phyloP scores from a whole-genome alignment of 2,797 vertebrate genomes.

The Phoebastria nigripes region DNA sequence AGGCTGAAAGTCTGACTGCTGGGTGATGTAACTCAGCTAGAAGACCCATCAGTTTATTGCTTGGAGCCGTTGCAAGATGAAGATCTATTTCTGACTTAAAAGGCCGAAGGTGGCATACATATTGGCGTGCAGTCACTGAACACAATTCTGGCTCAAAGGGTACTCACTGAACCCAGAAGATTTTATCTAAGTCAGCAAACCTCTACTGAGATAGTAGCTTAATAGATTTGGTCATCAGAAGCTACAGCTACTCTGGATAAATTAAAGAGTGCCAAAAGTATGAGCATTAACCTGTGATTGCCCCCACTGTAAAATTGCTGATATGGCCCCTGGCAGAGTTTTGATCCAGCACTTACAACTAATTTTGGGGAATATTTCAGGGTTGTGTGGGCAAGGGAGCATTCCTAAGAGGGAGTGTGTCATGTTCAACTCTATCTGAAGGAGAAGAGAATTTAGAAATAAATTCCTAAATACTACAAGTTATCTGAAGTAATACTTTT shows the following conservation, averaged over 20 bases:
- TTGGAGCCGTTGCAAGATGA: background rate
- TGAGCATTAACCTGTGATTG: background rate
- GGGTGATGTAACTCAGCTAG: background rate
- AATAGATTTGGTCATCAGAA: background rate
- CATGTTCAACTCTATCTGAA: background rate
- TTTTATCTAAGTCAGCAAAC: background rate
- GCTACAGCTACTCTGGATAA: background rate
- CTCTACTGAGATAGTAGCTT: background rate
- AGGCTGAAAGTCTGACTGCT: background rate
- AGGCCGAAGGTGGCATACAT: accelerated
- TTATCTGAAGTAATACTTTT: background rate
- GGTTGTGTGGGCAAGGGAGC: background rate
- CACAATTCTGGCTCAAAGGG: background rate
- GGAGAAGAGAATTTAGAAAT: background rate
- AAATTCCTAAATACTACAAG: background rate
- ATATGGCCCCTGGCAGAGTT: background rate
- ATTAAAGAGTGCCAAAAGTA: background rate
- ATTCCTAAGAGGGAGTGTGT: background rate
- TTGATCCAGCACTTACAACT: background rate
- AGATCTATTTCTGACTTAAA: background rate
- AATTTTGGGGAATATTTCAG: background rate
- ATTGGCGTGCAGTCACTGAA: background rate
- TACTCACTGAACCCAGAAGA: background rate
- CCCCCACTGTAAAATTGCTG: background rate
- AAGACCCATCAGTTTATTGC: background rate